Evolutionary conservation across 2,888 invertebrate genomes (phyloP).

Genomic region (Poecilus cupreus): DNA sequence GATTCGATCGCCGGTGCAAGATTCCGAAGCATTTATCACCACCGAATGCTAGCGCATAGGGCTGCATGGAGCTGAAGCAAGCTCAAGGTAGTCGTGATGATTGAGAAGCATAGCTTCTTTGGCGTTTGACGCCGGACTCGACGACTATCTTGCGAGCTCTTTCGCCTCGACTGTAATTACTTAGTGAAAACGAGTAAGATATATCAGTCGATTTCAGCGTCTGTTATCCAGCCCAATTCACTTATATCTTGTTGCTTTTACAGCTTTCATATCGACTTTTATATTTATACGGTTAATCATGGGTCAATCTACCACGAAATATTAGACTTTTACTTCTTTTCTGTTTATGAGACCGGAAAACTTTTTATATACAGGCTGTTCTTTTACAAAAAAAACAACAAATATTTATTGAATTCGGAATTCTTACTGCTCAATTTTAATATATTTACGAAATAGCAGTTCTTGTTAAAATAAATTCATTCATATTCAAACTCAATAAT

Average conservation of each 20-base stretch:
- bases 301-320: slow-evolving; percentile 26
- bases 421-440: too few species aligned
- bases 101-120: neutral
- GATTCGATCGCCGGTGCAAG: slow-evolving; percentile 43
- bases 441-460: too few species aligned
- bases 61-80: neutral
- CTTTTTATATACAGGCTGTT: neutral
- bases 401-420: too few species aligned
- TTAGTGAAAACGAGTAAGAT: slow-evolving; percentile 56
- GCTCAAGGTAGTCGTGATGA: neutral
- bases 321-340: slow-evolving; percentile 20
- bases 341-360: slow-evolving; percentile 3
- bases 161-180: slow-evolving; percentile 51
- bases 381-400: too few species aligned
- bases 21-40: neutral
- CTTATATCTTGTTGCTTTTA: slow-evolving; percentile 58
- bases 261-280: slow-evolving; percentile 56
- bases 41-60: neutral
- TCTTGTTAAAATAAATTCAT: too few species aligned
- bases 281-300: slow-evolving; percentile 39
- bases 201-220: slow-evolving; percentile 53
- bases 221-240: slow-evolving; percentile 57
- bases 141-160: slow-evolving; percentile 23
- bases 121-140: slow-evolving; percentile 18
- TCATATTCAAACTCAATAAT: too few species aligned